These are phyloP conservation scores for Sceliomorpha sp. DNA, from an alignment of 2,888 invertebrate genomes.

Conservation along the genomic window DNA sequence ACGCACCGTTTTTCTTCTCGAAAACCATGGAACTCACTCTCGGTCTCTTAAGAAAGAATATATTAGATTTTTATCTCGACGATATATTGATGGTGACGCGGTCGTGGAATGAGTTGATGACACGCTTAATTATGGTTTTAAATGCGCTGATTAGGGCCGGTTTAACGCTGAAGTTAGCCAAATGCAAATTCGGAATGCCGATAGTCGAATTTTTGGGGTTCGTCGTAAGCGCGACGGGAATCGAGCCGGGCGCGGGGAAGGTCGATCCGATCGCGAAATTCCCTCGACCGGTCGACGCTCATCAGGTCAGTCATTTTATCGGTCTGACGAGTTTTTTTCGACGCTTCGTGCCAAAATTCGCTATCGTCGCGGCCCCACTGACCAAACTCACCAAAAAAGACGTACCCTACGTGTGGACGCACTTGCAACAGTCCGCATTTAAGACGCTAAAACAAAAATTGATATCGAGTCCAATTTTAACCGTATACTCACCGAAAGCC, in stretches of 20 bases:
- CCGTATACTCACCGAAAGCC: slow-evolving; percentile 12
- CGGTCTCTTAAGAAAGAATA: slow-evolving; percentile 42
- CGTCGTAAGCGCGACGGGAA: slow-evolving; percentile 25
- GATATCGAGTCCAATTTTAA: slow-evolving; percentile 6
- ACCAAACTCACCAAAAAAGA: too few relatives aligned
- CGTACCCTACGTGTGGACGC: too few relatives aligned
- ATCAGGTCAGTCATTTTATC: slow-evolving; percentile 42
- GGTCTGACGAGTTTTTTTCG: slow-evolving; percentile 51
- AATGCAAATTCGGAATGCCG: slow-evolving; percentile 61
- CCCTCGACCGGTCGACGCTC: slow-evolving; percentile 46
- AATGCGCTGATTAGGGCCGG: slow-evolving; percentile 13
- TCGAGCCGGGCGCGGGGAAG: slow-evolving; percentile 55
- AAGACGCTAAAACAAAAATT: slow-evolving; percentile 7
- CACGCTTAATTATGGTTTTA: too few relatives aligned
- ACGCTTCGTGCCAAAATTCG: too few relatives aligned
- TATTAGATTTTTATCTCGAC: slow-evolving; percentile 64
- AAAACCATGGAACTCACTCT: slow-evolving; percentile 33
- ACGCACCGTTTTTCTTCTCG: slow-evolving; percentile 61
- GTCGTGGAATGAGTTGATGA: too few relatives aligned
- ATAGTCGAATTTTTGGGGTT: slow-evolving; percentile 66
- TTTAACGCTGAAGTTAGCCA: slow-evolving; percentile 60
- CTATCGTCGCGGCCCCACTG: too few relatives aligned
- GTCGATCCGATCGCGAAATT: slow-evolving; percentile 48
- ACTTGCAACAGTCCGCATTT: slow-evolving; percentile 13
- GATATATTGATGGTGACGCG: slow-evolving; percentile 57